Percentiles rank a stretch among this genome's conserved stretches.
Evolutionary conservation across 2,888 invertebrate genomes (phyloP).

Genomic region (Netelia inedita): DNA sequence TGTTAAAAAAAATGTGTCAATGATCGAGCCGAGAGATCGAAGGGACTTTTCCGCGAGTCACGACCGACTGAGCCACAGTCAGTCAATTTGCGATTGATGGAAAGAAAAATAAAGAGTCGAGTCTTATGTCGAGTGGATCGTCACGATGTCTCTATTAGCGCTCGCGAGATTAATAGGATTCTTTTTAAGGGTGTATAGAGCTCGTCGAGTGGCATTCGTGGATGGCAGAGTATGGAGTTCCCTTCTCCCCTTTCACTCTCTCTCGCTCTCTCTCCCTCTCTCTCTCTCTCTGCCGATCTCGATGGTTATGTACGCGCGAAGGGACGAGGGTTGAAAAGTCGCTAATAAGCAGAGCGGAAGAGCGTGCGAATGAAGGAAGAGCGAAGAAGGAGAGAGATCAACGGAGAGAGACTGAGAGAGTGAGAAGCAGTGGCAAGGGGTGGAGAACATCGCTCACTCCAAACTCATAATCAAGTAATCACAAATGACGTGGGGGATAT

Average conservation of each 20-base stretch:
- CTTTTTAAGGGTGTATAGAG: conserved; percentile 72
- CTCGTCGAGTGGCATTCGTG: conserved; percentile 36
- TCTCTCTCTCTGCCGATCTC: too few species aligned
- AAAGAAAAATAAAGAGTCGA: conserved; percentile 15
- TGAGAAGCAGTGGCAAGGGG: conserved; percentile 41
- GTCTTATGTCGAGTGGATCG: conserved; percentile 69
- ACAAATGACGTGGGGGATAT: conserved; percentile 77
- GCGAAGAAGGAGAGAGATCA: not conserved
- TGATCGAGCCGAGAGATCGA: not conserved
- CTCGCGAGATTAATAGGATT: conserved; percentile 74
- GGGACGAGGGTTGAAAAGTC: conserved; percentile 71
- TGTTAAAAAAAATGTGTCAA: conserved; percentile 24
- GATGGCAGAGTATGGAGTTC: conserved; percentile 14
- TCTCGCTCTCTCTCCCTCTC: too few species aligned
- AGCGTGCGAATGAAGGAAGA: conserved; percentile 26
- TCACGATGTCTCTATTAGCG: conserved; percentile 74
- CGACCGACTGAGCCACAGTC: conserved; percentile 14
- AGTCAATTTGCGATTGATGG: conserved; percentile 9
- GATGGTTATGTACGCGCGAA: conserved; percentile 34
- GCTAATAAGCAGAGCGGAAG: conserved; percentile 69
- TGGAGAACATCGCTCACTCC: conserved; percentile 75
- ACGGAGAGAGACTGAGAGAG: not conserved
- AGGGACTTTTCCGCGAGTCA: not conserved
- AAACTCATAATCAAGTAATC: conserved; percentile 81
- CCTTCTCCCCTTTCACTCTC: not conserved